Evolutionary conservation across 2,113 vertebrate species (phyloP).

Genomic region (Lampris megalopsis): DNA sequence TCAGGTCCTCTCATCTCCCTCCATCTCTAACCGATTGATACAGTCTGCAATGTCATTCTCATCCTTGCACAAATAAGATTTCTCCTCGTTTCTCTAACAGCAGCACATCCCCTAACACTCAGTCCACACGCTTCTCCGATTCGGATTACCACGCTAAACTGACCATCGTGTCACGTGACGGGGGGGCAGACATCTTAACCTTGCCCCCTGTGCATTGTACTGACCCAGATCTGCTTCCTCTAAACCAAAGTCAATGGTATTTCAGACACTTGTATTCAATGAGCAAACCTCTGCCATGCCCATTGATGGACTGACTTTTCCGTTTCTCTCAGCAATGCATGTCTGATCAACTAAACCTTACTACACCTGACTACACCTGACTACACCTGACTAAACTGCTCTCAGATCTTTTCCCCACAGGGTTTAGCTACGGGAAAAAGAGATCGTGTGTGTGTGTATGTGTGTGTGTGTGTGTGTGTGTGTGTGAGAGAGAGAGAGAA

Average conservation of each 20-base stretch:
- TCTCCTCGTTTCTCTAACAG: slow-evolving; percentile 36
- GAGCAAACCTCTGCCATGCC: slow-evolving; percentile 63
- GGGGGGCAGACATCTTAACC: slow-evolving; percentile 42
- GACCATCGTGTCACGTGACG: slow-evolving; percentile 24
- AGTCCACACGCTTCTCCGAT: slow-evolving; percentile 28
- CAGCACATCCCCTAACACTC: slow-evolving; percentile 24
- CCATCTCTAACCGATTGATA: slow-evolving; percentile 76
- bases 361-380: slow-evolving; percentile 41
- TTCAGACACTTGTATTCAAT: slow-evolving; percentile 80
- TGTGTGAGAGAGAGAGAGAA: not conserved
- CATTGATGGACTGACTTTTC: slow-evolving; percentile 58
- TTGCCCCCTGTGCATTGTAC: slow-evolving; percentile 47
- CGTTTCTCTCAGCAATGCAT: slow-evolving; percentile 68
- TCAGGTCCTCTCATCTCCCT: slow-evolving; percentile 49
- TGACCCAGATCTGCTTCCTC: slow-evolving; percentile 34
- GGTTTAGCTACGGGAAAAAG: slow-evolving; percentile 2
- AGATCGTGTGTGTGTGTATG: slow-evolving; percentile 28
- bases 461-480: slow-evolving; percentile 16
- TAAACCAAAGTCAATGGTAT: slow-evolving; percentile 74
- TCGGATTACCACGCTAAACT: slow-evolving; percentile 29
- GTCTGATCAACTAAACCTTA: slow-evolving; percentile 56
- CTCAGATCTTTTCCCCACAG: slow-evolving; percentile 44
- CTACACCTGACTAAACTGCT: slow-evolving; percentile 33
- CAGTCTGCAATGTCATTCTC: slow-evolving; percentile 82
- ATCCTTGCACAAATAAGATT: slow-evolving; percentile 51